Evolutionary conservation across 2,888 invertebrate species (phyloP).

Genomic region (Abrostola triplasia): DNA sequence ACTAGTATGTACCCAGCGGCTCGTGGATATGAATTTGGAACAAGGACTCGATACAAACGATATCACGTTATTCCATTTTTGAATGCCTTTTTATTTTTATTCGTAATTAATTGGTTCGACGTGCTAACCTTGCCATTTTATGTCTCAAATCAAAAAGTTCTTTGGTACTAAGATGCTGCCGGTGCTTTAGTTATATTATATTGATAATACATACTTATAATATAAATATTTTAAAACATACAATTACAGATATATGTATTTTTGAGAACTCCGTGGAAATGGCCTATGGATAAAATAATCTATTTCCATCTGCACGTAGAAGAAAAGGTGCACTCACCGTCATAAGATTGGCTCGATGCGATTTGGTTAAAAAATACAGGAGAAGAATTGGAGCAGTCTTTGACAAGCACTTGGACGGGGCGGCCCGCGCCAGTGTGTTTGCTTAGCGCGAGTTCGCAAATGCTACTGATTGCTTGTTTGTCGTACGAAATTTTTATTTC

Average conservation of each 20-base stretch:
- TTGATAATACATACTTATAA: too few species aligned
- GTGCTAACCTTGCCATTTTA: background rate
- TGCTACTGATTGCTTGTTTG: constrained; percentile 86
- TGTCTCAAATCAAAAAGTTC: too few species aligned
- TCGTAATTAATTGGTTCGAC: background rate
- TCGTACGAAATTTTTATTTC: constrained; percentile 81
- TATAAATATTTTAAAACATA: background rate
- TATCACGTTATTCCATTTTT: background rate
- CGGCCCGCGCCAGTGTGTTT: constrained; percentile 69
- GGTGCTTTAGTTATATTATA: too few species aligned
- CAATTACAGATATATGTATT: background rate
- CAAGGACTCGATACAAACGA: constrained; percentile 3
- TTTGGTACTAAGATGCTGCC: too few species aligned
- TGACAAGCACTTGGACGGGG: constrained; percentile 74
- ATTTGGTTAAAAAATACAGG: constrained; percentile 72
- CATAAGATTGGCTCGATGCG: constrained; percentile 59
- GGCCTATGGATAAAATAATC: background rate
- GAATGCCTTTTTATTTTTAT: background rate
- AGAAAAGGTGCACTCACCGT: constrained; percentile 56
- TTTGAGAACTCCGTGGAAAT: too few species aligned
- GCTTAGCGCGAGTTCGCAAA: constrained; percentile 80
- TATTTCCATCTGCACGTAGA: constrained; percentile 41
- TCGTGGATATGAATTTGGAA: constrained; percentile 23
- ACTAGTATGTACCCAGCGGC: constrained; percentile 5
- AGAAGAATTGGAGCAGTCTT: constrained; percentile 74